These are phyloP conservation scores for Knipowitschia caucasica DNA, from an alignment of 2,797 vertebrate species.

Conservation along the genomic window DNA sequence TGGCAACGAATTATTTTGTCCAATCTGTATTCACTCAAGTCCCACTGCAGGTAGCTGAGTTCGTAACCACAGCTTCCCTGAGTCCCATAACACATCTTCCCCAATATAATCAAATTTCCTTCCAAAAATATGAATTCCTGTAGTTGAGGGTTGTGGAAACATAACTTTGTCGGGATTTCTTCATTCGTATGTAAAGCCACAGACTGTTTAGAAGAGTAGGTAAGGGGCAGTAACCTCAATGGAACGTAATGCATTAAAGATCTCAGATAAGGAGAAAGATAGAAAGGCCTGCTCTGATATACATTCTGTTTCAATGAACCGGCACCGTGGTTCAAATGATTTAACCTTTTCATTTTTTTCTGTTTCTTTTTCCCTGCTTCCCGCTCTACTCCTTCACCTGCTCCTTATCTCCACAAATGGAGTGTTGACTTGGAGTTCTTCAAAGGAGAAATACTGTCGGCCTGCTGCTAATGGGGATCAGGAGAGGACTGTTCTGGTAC, in stretches of 20 bases:
- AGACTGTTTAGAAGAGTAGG: constrained; percentile 17
- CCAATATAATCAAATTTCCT: neutral
- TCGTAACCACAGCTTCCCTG: neutral
- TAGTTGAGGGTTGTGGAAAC: neutral
- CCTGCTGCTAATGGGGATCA: constrained; percentile 72
- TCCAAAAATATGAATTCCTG: neutral
- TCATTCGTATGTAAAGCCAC: neutral
- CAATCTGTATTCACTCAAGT: neutral
- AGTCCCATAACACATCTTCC: too few relatives aligned
- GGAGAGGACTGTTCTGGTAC: constrained; percentile 73
- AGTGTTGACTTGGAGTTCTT: constrained; percentile 75
- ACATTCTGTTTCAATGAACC: constrained; percentile 43
- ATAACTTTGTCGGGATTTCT: neutral
- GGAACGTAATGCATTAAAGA: constrained; percentile 13
- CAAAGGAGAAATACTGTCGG: constrained; percentile 71
- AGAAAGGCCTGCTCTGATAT: constrained; percentile 10
- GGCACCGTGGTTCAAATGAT: constrained; percentile 47
- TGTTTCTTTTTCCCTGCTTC: constrained; percentile 29
- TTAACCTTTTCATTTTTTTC: constrained; percentile 48
- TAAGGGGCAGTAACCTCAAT: constrained; percentile 9
- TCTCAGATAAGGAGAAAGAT: constrained; percentile 11
- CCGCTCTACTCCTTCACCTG: constrained; percentile 60
- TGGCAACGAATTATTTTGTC: too few relatives aligned
- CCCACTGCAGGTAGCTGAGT: neutral
- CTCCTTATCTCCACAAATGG: constrained; percentile 74